These are phyloP conservation scores for Subacronicta megacephala DNA, from an alignment of 2,888 invertebrate genomes.

Conservation along the genomic window DNA sequence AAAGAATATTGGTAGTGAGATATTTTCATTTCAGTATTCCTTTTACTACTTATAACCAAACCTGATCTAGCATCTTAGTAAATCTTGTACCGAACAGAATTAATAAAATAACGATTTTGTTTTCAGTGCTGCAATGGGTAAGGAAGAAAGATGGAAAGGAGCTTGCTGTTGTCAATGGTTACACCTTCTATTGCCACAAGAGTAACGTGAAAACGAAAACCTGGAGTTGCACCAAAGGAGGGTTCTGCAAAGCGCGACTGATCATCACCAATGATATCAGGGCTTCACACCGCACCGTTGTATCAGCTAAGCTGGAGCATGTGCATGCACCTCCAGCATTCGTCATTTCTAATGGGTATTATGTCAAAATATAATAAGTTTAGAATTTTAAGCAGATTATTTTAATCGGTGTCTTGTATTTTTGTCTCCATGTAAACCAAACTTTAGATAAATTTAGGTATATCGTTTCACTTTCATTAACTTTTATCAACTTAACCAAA, in stretches of 20 bases:
- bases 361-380: conserved; percentile 30
- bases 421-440: background rate
- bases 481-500: too few relatives aligned
- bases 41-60: too few relatives aligned
- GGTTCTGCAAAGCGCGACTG: conserved; percentile 37
- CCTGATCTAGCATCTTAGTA: background rate
- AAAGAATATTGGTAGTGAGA: too few relatives aligned
- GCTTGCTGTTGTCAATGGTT: conserved; percentile 51
- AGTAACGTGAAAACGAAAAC: conserved; percentile 37
- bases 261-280: conserved; percentile 39
- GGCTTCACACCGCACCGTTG: conserved; percentile 29
- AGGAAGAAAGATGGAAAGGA: conserved; percentile 52
- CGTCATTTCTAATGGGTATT: conserved; percentile 48
- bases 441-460: background rate
- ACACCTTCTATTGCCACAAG: conserved; percentile 45
- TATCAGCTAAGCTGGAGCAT: conserved; percentile 47
- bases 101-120: background rate
- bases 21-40: too few relatives aligned
- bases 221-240: conserved; percentile 55
- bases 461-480: background rate
- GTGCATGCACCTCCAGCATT: conserved; percentile 45
- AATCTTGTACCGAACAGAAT: conserved; percentile 1
- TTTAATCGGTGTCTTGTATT: background rate
- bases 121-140: conserved; percentile 46
- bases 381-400: background rate